Base-by-base conservation (phyloP, 2,888 invertebrate genomes). In the Coenonympha arcania region DNA sequence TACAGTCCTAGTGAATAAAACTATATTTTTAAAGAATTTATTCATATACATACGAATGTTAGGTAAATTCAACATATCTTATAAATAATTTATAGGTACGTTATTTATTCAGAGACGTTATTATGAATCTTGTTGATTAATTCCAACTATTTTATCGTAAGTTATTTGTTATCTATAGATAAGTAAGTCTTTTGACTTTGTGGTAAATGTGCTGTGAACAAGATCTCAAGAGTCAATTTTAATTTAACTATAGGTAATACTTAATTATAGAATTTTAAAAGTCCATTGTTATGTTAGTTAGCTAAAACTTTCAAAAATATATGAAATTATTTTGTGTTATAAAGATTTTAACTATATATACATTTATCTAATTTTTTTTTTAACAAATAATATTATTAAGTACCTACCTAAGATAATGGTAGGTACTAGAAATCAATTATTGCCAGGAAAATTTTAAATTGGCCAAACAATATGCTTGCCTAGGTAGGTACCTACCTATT, bases 161-260 rank as follows among this genome's bases (percentile, higher is more conserved):
- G 16, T 39, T 53, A 48, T 43, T 31, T 4, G 19, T 45, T 30
- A 11, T 34, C n/a, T n/a, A n/a, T n/a, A n/a, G n/a, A 15, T 42
- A 41, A 24, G 8, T 54, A 43, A 48, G 42, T 54, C 41, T 26
- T 45, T 51, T 48, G 43, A 51, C 45, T 48, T 49, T 48, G 34
- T n/a, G 42, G 39, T 49, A 49, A 45, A 52, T 62, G 79, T 66
- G 82, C 82, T 83, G 81, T 83, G 82, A 83, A 76, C 66, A 69
- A 68, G 82, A 83, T 83, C 82, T 83, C 82, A 77, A 66, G 51
- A 59, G 54, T 59, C 55, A 50, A 48, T 51, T 41, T 40, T 52
- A 31, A n/a, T n/a, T n/a, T n/a, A n/a, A n/a, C n/a, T n/a, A n/a
- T n/a, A n/a, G n/a, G n/a, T n/a, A n/a, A n/a, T 48, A 43, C 13